Evolutionary conservation across 2,888 invertebrate species (phyloP).

Genomic region (Listrodromus nycthemerus): DNA sequence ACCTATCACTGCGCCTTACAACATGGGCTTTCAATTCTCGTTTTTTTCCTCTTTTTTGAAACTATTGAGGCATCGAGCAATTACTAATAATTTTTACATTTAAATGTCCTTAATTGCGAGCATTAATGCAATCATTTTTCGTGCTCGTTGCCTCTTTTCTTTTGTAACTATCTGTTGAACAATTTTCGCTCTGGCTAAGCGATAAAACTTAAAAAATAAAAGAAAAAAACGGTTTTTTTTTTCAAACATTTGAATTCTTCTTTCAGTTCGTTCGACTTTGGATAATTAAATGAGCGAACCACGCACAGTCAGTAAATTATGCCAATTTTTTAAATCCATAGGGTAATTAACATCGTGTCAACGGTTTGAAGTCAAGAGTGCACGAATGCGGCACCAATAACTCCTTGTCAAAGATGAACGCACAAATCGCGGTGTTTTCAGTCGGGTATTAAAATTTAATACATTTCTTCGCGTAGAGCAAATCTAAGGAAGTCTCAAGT

Average conservation of each 20-base stretch:
- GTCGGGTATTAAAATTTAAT: background rate
- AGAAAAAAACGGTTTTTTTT: too few species aligned
- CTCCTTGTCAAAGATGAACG: too few species aligned
- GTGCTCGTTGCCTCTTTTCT: background rate
- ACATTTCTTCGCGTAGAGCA: slow-evolving; percentile 2
- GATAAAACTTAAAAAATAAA: background rate
- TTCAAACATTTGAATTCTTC: too few species aligned
- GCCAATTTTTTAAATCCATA: too few species aligned
- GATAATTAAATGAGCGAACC: too few species aligned
- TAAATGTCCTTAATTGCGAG: background rate
- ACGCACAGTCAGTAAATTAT: too few species aligned
- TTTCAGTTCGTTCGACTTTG: too few species aligned
- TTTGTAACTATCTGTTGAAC: background rate
- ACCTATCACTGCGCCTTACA: background rate
- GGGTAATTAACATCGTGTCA: too few species aligned
- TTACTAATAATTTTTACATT: background rate
- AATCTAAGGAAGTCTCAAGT: background rate
- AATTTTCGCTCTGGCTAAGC: background rate
- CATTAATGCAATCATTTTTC: background rate
- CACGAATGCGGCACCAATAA: too few species aligned
- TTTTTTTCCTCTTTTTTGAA: background rate
- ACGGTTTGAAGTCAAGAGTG: too few species aligned
- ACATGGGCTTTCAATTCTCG: background rate
- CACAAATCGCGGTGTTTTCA: background rate
- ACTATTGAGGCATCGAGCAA: background rate